phyloP scores from a whole-genome alignment of 1,140 invertebrate genomes.

The Heliconius himera region DNA sequence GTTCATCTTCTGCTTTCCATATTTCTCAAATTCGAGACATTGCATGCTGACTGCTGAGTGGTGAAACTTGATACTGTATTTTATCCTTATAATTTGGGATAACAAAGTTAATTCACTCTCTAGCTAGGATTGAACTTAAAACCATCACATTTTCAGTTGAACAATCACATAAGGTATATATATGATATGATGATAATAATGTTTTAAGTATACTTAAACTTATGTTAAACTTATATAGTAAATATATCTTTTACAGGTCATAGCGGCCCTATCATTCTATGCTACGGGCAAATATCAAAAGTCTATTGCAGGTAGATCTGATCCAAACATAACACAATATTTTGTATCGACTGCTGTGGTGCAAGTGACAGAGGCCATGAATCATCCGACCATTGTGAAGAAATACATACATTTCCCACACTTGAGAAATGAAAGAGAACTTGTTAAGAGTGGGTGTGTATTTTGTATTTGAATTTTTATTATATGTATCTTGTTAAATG shows the following conservation, averaged over 20 bases:
- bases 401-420: slow-evolving; percentile 76
- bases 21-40: too few species aligned
- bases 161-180: too few species aligned
- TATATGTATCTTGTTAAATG: not conserved
- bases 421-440: slow-evolving; percentile 65
- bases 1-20: too few species aligned
- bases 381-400: slow-evolving; percentile 64
- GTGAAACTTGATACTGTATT: too few species aligned
- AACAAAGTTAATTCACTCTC: too few species aligned
- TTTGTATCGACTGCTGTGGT: slow-evolving; percentile 67
- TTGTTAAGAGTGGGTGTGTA: slow-evolving; percentile 63
- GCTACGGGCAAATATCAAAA: slow-evolving; percentile 73
- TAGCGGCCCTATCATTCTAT: slow-evolving; percentile 69
- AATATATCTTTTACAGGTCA: slow-evolving; percentile 48
- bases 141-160: not conserved
- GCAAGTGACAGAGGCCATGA: slow-evolving; percentile 72
- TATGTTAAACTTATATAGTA: not conserved
- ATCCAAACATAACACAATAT: slow-evolving; percentile 69
- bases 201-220: too few species aligned
- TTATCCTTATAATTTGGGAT: too few species aligned
- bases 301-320: slow-evolving; percentile 59
- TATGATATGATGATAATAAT: too few species aligned
- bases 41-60: too few species aligned
- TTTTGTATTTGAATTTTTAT: not conserved
- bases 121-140: not conserved